Base-by-base conservation (phyloP, 2,113 vertebrate species). In the Labeo rohita region DNA sequence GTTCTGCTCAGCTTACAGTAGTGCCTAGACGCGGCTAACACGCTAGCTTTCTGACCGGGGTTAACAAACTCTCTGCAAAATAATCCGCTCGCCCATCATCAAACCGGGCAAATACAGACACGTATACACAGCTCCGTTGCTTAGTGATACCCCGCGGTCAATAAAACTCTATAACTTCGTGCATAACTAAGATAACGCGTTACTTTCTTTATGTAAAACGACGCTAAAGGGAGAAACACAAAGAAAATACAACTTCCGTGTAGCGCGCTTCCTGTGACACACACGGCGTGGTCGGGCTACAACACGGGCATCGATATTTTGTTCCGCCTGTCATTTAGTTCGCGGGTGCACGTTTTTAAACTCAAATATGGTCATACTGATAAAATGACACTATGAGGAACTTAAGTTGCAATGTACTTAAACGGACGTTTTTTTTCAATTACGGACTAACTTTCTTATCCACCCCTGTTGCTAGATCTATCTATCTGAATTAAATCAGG, bases 161-260 rank as follows among this genome's bases (percentile, higher is more conserved):
- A 78, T 50, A 61, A 63, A 83, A 68, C 28, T 54, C 82, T 83
- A 72, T 59, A 72, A 88, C 16, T 43, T 80, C 89, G 79, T 80
- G 86, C 80, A 86, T 63, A 87, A 76, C 79, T 54, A 49, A 87
- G 80, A 88, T 84, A 63, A 66, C 82, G 36, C 72, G 85, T 84
- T 91, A 90, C 92, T 95, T 94, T 92, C 84, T 89, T 85, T 91
- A 91, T 93, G 91, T 93, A 91, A 94, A 94, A 93, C 92, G 93
- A 93, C 90, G 92, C 90, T 92, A 95, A 94, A 94, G 90, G 91
- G 91, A 93, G 92, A 94, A 94, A 95, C 95, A 96, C 95, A 95
- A 96, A 96, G 95, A 94, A 93, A 94, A 94, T 88, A 94, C 92
- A 95, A 95, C 94, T 96, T 95, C 95, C 95, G 94, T 92, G 74